Evolutionary conservation across 2,888 invertebrate species (phyloP).

Genomic region (Drosophila fungiperda): DNA sequence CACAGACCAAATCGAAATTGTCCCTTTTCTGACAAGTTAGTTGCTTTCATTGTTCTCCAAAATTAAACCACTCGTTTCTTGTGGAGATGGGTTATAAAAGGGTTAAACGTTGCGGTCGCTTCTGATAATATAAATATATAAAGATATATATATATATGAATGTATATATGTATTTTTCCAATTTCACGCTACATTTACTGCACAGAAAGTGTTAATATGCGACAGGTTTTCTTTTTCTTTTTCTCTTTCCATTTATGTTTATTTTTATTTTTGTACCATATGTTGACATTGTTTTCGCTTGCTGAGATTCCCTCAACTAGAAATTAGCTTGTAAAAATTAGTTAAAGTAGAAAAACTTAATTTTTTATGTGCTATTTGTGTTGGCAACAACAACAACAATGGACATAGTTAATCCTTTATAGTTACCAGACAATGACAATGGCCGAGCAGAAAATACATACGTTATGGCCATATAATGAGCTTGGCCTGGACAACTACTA

Average conservation of each 20-base stretch:
- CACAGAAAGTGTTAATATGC: constrained; percentile 68
- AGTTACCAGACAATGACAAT: constrained; percentile 55
- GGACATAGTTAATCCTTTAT: constrained; percentile 73
- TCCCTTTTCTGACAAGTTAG: constrained; percentile 67
- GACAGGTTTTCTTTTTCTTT: constrained; percentile 50
- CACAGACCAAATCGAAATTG: constrained; percentile 20
- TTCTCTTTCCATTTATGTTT: constrained; percentile 6
- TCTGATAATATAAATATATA: not conserved
- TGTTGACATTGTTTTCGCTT: constrained; percentile 42
- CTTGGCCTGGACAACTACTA: constrained; percentile 35
- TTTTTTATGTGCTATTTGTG: constrained; percentile 47
- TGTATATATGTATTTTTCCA: constrained; percentile 56
- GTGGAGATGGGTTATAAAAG: constrained; percentile 43
- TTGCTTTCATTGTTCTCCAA: constrained; percentile 63
- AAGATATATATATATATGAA: constrained; percentile 12
- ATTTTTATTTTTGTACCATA: constrained; percentile 47
- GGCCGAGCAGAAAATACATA: constrained; percentile 39
- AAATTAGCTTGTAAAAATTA: constrained; percentile 74
- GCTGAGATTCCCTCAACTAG: constrained; percentile 10
- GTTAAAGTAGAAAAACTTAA: constrained; percentile 53
- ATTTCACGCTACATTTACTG: constrained; percentile 81
- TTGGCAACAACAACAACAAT: not conserved
- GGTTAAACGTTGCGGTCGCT: constrained; percentile 68
- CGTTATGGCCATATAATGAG: constrained; percentile 84
- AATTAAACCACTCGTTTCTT: constrained; percentile 61